phyloP scores from a whole-genome alignment of 2,113 vertebrate genomes.

The Pandion haliaetus region DNA sequence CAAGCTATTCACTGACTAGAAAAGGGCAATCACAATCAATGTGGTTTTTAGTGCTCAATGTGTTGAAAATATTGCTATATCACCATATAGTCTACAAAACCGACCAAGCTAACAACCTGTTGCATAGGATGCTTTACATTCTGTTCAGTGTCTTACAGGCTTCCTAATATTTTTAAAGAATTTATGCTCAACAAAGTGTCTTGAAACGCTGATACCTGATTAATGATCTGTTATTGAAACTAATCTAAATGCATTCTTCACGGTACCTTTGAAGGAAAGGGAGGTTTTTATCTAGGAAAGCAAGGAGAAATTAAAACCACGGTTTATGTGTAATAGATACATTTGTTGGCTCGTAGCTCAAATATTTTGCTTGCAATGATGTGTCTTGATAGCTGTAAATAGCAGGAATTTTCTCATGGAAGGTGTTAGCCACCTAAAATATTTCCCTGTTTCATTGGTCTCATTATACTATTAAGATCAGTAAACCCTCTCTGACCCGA shows the following conservation, averaged over 20 bases:
- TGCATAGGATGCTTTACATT: not conserved
- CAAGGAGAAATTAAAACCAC: not conserved
- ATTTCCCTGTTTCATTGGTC: conserved; percentile 8
- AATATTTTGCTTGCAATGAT: conserved; percentile 40
- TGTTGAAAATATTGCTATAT: not conserved
- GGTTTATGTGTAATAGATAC: not conserved
- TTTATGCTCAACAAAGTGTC: conserved; percentile 1
- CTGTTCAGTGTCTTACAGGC: not conserved
- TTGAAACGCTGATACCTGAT: conserved; percentile 7
- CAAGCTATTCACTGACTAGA: not conserved
- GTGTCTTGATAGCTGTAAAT: conserved; percentile 39
- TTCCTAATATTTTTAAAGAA: not conserved
- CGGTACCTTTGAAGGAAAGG: conserved; percentile 24
- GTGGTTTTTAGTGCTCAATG: not conserved
- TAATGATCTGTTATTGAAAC: conserved; percentile 58
- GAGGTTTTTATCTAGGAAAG: not conserved
- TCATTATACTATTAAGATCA: not conserved
- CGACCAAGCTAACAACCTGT: not conserved
- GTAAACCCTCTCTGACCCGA: conserved; percentile 27
- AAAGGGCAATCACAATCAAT: not conserved
- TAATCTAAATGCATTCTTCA: conserved; percentile 48
- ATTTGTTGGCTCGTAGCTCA: conserved; percentile 5
- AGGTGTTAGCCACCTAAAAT: not conserved
- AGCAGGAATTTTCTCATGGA: conserved; percentile 40
- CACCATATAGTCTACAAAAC: not conserved